Base-by-base conservation (phyloP, 2,888 invertebrate genomes). In the Aspidiotus rigidus region DNA sequence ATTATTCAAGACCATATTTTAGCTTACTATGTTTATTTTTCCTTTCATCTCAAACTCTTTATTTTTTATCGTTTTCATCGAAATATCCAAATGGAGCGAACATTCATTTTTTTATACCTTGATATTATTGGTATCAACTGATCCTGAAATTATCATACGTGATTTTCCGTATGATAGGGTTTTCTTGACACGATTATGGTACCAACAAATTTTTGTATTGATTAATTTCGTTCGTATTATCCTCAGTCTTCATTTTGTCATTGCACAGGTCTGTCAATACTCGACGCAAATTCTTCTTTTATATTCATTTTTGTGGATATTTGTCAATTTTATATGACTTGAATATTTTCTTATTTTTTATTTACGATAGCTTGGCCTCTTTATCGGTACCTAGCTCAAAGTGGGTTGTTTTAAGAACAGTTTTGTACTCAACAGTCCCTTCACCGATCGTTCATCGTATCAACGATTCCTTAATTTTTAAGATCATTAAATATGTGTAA, bases 311-410 rank as follows among this genome's bases (percentile, higher is more conserved):
- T 59, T 59, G 28, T 59, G 16, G 39, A 28, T 59, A 59, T 28
- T 59, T 28, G 59, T 59, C 59, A 59, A 59, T 59, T 59, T 59
- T 59, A 59, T 59, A 59, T 39, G 39, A 39, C 13, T 59, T 59
- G 16, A 17, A 17, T 59, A 16, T 28, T 59, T 59, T 28, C 17
- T 17, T 59, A 28, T 17, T 28, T 16, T 59, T 2, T 59, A 16
- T 59, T 39, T 10, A 10, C 13, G 13, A 39, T 28, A 59, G 16
- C n/a, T 55, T 16, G 56, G 15, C 8, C 1, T 55, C 17, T 55
- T 2, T n/a, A 55, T 55, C 7, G 56, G 15, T 15, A 55, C 15
- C 28, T 28, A 28, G 28, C 5, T 28, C 28, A 28, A 28, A 28
- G 28, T 28, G 1, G 28, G 28, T 28, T 28, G 28, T 28, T 28